These are phyloP conservation scores for Lithophane semibrunnea DNA, from an alignment of 2,888 invertebrate genomes.

Conservation along the genomic window DNA sequence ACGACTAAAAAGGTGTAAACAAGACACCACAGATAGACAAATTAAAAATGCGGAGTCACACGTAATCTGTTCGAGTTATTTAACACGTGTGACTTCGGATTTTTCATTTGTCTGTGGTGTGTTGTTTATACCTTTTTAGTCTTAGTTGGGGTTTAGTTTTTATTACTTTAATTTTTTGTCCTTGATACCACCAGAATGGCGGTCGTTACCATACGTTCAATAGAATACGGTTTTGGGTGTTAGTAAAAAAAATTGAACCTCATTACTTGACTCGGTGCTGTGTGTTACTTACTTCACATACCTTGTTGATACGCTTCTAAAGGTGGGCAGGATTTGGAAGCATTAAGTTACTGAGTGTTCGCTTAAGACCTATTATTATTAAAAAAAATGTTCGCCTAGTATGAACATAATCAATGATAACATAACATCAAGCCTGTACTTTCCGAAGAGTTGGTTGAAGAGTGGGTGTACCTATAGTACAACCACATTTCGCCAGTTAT, in stretches of 20 bases:
- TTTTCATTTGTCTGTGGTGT: no score
- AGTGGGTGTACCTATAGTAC: not conserved
- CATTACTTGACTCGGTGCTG: not conserved
- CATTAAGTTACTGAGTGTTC: not conserved
- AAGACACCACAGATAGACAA: no score
- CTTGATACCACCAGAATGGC: not conserved
- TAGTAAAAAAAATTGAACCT: constrained; percentile 19
- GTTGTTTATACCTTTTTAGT: no score
- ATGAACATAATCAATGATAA: not conserved
- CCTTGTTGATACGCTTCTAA: constrained; percentile 1
- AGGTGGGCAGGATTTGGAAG: constrained; percentile 3
- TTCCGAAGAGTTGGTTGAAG: not conserved
- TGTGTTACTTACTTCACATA: constrained; percentile 7
- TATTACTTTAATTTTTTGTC: not conserved
- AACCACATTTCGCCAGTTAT: not conserved
- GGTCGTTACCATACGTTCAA: not conserved
- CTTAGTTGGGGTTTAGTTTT: no score
- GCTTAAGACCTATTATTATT: not conserved
- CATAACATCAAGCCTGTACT: not conserved
- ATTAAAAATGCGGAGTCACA: no score
- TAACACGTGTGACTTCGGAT: no score
- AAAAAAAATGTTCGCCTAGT: not conserved
- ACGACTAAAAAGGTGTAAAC: no score
- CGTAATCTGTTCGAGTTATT: no score
- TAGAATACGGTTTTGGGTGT: not conserved